Base-by-base conservation (phyloP, 1,140 invertebrate genomes). In the Chelonus insularis region DNA sequence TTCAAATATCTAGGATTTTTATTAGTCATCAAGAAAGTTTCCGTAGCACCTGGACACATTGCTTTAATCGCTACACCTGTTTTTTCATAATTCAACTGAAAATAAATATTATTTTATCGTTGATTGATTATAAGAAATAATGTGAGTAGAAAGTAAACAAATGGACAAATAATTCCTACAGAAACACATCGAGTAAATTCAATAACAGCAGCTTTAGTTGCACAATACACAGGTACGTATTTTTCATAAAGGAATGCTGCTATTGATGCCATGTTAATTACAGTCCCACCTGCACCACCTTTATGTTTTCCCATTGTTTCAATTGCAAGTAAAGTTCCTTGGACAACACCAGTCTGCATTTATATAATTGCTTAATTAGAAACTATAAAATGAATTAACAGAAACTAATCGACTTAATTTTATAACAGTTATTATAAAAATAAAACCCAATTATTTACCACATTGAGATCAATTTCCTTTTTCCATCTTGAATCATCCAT, bases 151-250 rank as follows among this genome's bases (percentile, higher is more conserved):
- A n/a, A n/a, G n/a, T n/a, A n/a, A n/a, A n/a, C n/a, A n/a, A n/a
- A n/a, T 29, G 25, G 7, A 29, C 3, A 29, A 29, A 29, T 4
- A 29, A 29, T 4, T 29, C 36, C 11, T 12, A 37, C 36, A 37
- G 36, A 9, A 16, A 47, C 11, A 18, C 14, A 9, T 21, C 20
- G 43, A 2, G 54, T 45, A 55, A 80, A 82, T 45, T 78, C 82
- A 12, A 83, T 67, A 8, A 84, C 75, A 25, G 75, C 81, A 56
- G 81, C 76, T 66, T 84, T 85, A 6, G 80, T 78, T n/a, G 76
- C 82, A 3, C 66, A 68, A 64, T 84, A 84, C 1, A 80, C 70
- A 0, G 84, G 83, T 34, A 72, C 60, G 60, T 72, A 68, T 50
- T 72, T 70, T 18, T 72, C 71, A 51, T 72, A 61, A 51, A 76